Percentiles rank a stretch among this genome's conserved stretches.
Evolutionary conservation across 2,797 vertebrate genomes (phyloP).

Genomic region (Neosilurus mollespiculum): DNA sequence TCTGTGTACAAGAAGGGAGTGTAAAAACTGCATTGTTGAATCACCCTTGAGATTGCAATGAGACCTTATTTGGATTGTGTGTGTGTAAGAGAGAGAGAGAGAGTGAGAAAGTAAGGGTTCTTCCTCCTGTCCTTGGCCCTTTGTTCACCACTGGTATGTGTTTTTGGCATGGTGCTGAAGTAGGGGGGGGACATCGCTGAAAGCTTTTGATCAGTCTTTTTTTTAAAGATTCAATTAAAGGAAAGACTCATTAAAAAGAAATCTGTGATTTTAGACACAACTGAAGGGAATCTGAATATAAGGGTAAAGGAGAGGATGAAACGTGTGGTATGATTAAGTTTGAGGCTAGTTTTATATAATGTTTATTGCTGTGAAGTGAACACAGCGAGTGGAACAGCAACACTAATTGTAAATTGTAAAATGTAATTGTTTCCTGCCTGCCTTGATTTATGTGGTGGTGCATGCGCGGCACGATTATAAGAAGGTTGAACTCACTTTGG

Average conservation of each 20-base stretch:
- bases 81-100: not conserved
- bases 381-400: too few relatives aligned
- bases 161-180: slow-evolving; percentile 41
- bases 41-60: not conserved
- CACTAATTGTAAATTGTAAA: too few relatives aligned
- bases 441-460: too few relatives aligned
- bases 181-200: slow-evolving; percentile 4
- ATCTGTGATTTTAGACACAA: not conserved
- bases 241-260: not conserved
- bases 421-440: too few relatives aligned
- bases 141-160: slow-evolving; percentile 49
- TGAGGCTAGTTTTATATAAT: not conserved
- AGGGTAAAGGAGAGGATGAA: not conserved
- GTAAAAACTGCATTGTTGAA: not conserved
- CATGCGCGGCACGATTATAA: too few relatives aligned
- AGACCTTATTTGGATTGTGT: slow-evolving; percentile 12
- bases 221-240: not conserved
- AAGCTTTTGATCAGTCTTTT: slow-evolving; percentile 15
- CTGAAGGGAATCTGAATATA: not conserved
- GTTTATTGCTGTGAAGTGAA: not conserved
- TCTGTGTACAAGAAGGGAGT: not conserved
- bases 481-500: too few relatives aligned
- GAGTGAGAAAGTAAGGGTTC: not conserved
- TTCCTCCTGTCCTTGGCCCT: slow-evolving; percentile 52
- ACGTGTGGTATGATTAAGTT: not conserved